Evolutionary conservation across 2,888 invertebrate species (phyloP).

Genomic region (Mactromeris polynyma): DNA sequence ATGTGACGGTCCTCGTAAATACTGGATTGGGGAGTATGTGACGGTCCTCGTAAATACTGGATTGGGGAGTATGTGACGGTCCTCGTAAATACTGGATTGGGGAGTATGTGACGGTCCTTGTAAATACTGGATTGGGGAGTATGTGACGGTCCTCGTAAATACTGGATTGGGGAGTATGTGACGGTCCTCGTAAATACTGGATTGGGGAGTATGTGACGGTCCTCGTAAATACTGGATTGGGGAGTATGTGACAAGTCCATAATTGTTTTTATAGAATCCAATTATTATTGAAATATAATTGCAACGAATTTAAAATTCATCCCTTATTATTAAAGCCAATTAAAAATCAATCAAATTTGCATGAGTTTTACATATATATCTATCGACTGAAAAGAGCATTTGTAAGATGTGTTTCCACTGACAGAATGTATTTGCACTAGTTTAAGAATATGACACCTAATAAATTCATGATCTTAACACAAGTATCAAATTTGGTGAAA

Average conservation of each 20-base stretch:
- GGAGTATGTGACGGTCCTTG: too few species aligned
- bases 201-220: too few species aligned
- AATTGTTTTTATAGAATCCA: slow-evolving; percentile 4
- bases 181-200: too few species aligned
- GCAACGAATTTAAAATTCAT: neutral
- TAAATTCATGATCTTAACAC: neutral
- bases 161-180: too few species aligned
- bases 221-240: too few species aligned
- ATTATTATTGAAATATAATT: neutral
- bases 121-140: too few species aligned
- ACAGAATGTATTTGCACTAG: neutral
- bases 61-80: too few species aligned
- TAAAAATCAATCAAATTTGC: slow-evolving; percentile 10
- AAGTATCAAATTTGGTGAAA: neutral
- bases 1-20: too few species aligned
- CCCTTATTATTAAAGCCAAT: neutral
- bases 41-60: too few species aligned
- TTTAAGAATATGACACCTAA: neutral
- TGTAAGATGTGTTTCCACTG: neutral
- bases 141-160: too few species aligned
- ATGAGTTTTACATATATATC: neutral
- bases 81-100: too few species aligned
- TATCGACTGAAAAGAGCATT: neutral
- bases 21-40: too few species aligned
- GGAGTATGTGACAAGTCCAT: neutral